phyloP scores from a whole-genome alignment of 2,113 vertebrate species.

The Aphelocoma coerulescens region DNA sequence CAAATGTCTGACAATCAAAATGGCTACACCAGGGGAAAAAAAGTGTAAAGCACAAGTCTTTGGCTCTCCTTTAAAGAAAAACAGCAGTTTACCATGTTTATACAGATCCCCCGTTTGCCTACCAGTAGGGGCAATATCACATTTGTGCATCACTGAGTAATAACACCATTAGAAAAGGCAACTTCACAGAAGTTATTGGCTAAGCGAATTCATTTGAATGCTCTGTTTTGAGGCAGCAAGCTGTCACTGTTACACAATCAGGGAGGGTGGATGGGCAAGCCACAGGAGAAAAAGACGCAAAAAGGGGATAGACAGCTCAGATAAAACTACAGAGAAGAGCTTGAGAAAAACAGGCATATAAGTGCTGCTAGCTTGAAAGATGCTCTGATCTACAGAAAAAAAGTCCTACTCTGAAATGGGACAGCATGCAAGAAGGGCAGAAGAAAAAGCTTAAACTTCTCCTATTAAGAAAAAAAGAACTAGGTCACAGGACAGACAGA shows the following conservation, averaged over 20 bases:
- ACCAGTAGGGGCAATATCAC: conserved; percentile 84
- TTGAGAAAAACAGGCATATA: background rate
- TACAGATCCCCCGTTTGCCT: conserved; percentile 77
- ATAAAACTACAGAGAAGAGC: background rate
- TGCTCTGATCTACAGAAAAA: background rate
- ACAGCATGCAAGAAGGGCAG: background rate
- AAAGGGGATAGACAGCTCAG: background rate
- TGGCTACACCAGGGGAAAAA: conserved; percentile 48
- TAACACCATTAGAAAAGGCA: conserved; percentile 88
- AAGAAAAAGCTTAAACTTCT: background rate
- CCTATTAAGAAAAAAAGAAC: background rate
- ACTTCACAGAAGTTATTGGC: conserved; percentile 89
- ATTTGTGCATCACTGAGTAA: conserved; percentile 86
- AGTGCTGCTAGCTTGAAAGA: background rate
- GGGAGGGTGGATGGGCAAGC: conserved; percentile 63
- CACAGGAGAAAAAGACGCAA: background rate
- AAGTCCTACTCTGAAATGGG: background rate
- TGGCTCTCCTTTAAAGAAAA: conserved; percentile 78
- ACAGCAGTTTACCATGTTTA: conserved; percentile 74
- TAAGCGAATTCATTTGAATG: conserved; percentile 86
- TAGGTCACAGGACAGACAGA: background rate
- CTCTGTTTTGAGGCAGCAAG: conserved; percentile 84
- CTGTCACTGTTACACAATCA: conserved; percentile 76
- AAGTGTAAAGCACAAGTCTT: conserved; percentile 81
- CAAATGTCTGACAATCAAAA: conserved; percentile 64